Base-by-base conservation (phyloP, 2,797 vertebrate genomes). In the Betta splendens region DNA sequence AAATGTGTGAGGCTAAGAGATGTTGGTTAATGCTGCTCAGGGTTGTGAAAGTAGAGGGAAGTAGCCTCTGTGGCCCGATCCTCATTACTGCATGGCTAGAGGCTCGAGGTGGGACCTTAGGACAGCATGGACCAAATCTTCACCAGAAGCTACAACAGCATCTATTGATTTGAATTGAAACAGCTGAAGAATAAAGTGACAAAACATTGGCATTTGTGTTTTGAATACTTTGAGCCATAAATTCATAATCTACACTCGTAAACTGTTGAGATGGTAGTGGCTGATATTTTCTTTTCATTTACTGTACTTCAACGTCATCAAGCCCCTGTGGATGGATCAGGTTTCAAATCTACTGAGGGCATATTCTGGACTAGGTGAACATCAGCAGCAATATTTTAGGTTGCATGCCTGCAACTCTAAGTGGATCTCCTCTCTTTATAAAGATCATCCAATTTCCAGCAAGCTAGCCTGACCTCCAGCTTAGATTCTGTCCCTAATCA, bases 401-500 rank as follows among this genome's bases (percentile, higher is more conserved):
- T 73, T 49, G 75, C 68, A 56, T 79, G 74, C 55, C 21, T 71
- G 46, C 9, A 29, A 59, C 47, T 63, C 50, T 68, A 57, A 75
- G 66, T 75, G 69, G 71, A 81, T 79, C 60, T 71, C 50, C 51
- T 67, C 72, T 65, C 35, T 78, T 67, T 48, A 72, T 62, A 74
- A 78, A 81, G 71, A 85, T 85, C 74, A 86, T 79, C 65, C 59
- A 36, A 64, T 84, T 69, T 51, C 49, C 67, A 73, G 77, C 69
- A 56, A 75, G 72, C 64, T 39, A 10, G 46, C 40, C 72, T 81
- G 81, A 86, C 85, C 86, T 85, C 82, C 4, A 46, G 53, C 66
- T 77, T 71, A 64, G 68, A 80, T 73, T 74, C 83, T 64, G 81
- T 55, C 72, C 72, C 75, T 64, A 85, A 87, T 89, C 84, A 86